Base-by-base conservation (phyloP, 2,113 vertebrate species). In the Elaphurus davidianus region DNA sequence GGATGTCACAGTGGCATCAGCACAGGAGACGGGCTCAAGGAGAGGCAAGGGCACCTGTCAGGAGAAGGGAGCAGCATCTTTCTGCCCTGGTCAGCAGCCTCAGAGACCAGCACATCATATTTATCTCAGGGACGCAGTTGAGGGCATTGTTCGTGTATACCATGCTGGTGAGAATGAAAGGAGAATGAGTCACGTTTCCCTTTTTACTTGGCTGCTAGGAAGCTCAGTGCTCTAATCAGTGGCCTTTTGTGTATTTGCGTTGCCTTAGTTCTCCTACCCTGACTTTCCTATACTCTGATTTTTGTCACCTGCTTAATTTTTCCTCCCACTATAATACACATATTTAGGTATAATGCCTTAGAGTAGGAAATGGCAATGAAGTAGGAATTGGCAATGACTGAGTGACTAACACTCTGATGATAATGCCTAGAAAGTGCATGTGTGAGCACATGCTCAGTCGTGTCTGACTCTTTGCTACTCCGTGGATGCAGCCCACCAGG, bases 191-290 rank as follows among this genome's bases (percentile, higher is more conserved):
- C 43, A 15, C 81, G 36, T 74, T 89, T 85, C 76, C 45, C 5
- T 81, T 96, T 93, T 81, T 45, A 33, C 78, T 52, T 64, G 93
- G 57, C 78, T n/a, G 3, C 93, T 64, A 87, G 86, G 96, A 87
- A 81, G 87, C 92, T 91, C 57, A n/a, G 76, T 71, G 14, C 33
- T 43, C 71, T 16, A 13, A 5, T 76, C 71, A 28, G 5, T 84
- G 23, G 30, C 1, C 71, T 59, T 21, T 81, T 47, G 30, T 45
- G 13, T 60, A 14, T 6, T 86, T 82, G 27, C 13, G 13, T 90
- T 93, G 57, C 33, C 9, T 85, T 59, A 28, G n/a, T 86, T 59
- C 43, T 88, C 62, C 64, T 82, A 54, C 6, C 25, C 11, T 90
- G 47, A 78, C 9, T 59, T 60, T 78, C 17, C 40, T 57, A 90